Base-by-base conservation (phyloP, 1,140 invertebrate species). In the Hydropsyche tenuis region DNA sequence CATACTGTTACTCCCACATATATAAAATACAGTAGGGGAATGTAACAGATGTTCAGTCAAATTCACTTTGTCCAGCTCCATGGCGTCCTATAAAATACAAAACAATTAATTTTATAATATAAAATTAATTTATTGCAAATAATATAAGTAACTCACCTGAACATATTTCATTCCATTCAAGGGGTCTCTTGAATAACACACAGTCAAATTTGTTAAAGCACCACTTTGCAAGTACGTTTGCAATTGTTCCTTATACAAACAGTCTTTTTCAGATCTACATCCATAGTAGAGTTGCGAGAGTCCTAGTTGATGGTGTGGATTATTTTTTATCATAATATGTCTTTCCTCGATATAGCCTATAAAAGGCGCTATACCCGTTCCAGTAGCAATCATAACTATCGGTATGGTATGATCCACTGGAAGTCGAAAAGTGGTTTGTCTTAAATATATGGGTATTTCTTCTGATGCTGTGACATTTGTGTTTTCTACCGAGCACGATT, bases 321-420 rank as follows among this genome's bases (percentile, higher is more conserved):
- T 78, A n/a, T 73, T 62, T 75, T 76, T 78, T 45, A 80, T 78
- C 70, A 82, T 72, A 73, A 78, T 20, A 80, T 82, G 76, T 72
- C 87, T 85, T 80, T 90, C 87, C 78, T 88, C 81, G 14, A 91
- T 78, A 78, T 90, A 91, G 14, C 89, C 88, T 73, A 88, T 87
- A 80, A 94, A 96, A 1, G 94, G 94, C 7, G 94, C 89, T 22
- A 95, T 82, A 12, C 94, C 95, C 37, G 93, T 95, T 14, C 95
- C 95, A 73, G 93, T 89, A 4, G 91, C 92, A 74, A 96, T 89
- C 81, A 96, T 88, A 73, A 96, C 88, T 42, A 94, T 80, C 45
- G 92, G 91, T 78, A 60, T 83, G 78, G 73, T 81, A 75, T 81
- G 78, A 85, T 87, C 86, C 74, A 78, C 81, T 80, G 88, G 79